Base-by-base conservation (phyloP, 2,888 invertebrate genomes). In the Ochropleura plecta region DNA sequence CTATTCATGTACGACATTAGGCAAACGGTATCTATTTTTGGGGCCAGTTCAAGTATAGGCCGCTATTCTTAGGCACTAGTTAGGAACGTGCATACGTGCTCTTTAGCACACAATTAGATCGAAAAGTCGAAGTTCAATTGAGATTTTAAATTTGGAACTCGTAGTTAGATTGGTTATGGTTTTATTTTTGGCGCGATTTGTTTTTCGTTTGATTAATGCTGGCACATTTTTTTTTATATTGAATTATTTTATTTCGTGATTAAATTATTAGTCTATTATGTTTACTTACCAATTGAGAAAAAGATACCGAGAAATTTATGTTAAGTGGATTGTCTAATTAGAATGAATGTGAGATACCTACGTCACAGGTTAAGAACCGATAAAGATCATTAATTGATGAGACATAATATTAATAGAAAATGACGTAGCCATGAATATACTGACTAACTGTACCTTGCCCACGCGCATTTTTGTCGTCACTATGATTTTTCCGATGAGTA, bases 371-470 rank as follows among this genome's bases (percentile, higher is more conserved):
- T 89, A 90, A 90, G 88, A 93, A 92, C 93, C 92, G 91, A 89
- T 86, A 72, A 82, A 82, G 60, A 76, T 76, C 53, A 71, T 79
- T 63, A 72, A 83, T 78, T 81, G 72, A 79, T 79, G 76, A 67
- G 73, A 82, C 76, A 82, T 59, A n/a, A 72, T 78, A 88, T 86
- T 89, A 90, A 86, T 89, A 90, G 88, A 84, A 64, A 77, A 77
- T 92, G 90, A 91, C 91, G 88, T 86, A 68, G 66, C 82, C 82
- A 88, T 88, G 85, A 82, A 85, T 85, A 82, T 85, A 85, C 88
- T 93, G 93, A 92, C 87, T 94, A 93, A 94, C 91, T 86, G 90
- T 90, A 64, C 67, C 14, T 51, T 88, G 88, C 94, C 94, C 91
- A 94, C 94, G 91, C 94, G 86, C 83, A 90, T 90, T 90, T 92